Evolutionary conservation across 1,140 invertebrate genomes (phyloP), one percentile per base, ranked within the genome.

Genomic region (Drosophila malerkotliana): DNA sequence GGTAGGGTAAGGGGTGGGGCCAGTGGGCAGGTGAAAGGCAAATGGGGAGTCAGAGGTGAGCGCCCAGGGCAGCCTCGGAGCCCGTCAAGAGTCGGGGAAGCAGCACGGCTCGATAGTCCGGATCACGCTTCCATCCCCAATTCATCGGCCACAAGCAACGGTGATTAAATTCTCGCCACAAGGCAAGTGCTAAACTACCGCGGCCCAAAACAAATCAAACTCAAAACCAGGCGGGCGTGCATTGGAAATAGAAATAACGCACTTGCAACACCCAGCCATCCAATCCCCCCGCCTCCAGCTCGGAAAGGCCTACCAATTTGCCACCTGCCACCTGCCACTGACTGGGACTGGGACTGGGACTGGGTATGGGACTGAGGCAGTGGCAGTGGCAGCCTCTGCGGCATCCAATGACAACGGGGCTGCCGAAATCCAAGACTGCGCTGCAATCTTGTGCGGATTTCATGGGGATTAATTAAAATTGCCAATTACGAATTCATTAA

Each of bases 401-500:
- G 77, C 62, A 67, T 79, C 52, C 73, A 69, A 77, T 77, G 74
- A 47, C 44, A 24, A 21, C 44, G 9, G 14, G 72, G 41, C 73
- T 76, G 52, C 37, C 74, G 73, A 81, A 82, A 71, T 71, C 48
- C 58, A 56, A 64, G 73, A 82, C 68, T 54, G 54, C 62, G 48
- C 55, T 79, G 72, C 66, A 79, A 76, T 76, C 57, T 84, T 77
- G 56, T 67, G 26, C 69, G 84, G 87, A 89, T 90, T 89, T 90
- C 64, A 68, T 59, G 60, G 72, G 79, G 87, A 90, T 90, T 90
- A 90, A 90, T 90, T 90, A 90, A 90, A 90, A 90, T 89, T 89
- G 79, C 81, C 85, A 90, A 90, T 90, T 89, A 90, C 79, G 84
- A 77, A 90, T 90, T 90, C 85, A 89, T 89, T 90, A 90, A 71